phyloP scores from a whole-genome alignment of 2,888 invertebrate genomes.

The Piscicola geometra region DNA sequence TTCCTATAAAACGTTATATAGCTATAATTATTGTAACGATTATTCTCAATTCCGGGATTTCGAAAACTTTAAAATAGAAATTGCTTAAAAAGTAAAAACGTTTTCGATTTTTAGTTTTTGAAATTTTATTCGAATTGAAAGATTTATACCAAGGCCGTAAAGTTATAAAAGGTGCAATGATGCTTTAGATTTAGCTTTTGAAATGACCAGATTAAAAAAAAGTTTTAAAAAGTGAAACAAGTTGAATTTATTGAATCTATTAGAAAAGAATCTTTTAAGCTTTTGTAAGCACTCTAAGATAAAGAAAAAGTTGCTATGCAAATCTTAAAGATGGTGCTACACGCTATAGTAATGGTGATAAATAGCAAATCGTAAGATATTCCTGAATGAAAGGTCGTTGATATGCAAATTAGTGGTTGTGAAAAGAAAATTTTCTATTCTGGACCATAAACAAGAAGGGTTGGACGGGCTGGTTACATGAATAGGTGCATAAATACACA shows the following conservation, averaged over 20 bases:
- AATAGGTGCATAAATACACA: slow-evolving; percentile 2
- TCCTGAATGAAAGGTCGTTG: slow-evolving; percentile 13
- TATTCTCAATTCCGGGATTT: not conserved
- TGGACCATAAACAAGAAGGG: not conserved
- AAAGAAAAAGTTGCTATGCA: not conserved
- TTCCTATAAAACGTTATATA: no score
- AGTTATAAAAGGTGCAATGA: slow-evolving; percentile 4
- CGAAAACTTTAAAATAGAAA: not conserved
- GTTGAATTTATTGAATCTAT: no score
- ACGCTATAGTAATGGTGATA: slow-evolving; percentile 1
- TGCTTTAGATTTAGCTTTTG: not conserved
- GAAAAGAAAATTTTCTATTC: slow-evolving; percentile 2
- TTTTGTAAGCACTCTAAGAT: no score
- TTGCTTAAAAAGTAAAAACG: not conserved
- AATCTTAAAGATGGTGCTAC: not conserved
- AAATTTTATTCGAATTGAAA: not conserved
- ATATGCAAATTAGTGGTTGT: not conserved
- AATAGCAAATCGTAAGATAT: not conserved
- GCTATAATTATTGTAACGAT: not conserved
- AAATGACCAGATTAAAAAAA: no score
- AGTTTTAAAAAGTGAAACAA: no score
- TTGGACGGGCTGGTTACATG: slow-evolving; percentile 10
- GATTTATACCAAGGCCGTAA: not conserved
- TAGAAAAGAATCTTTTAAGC: no score
- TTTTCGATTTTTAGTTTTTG: not conserved